Evolutionary conservation across 2,113 vertebrate genomes (phyloP).

Genomic region (Cygnus buccinator): DNA sequence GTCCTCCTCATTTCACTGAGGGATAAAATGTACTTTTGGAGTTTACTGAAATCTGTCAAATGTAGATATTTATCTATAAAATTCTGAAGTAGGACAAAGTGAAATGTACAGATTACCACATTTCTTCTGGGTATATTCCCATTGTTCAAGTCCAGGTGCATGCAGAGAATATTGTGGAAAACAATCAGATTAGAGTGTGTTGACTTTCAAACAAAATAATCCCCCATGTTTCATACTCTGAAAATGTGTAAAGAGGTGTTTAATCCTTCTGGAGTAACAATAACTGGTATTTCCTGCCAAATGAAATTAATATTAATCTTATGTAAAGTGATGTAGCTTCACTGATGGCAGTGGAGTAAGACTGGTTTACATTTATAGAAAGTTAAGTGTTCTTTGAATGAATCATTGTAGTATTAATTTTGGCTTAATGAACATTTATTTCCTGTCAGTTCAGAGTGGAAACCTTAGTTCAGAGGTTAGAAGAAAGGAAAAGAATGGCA

Average conservation of each 20-base stretch:
- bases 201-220: not conserved
- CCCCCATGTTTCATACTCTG: not conserved
- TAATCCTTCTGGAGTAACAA: not conserved
- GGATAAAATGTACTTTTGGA: not conserved
- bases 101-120: not conserved
- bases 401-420: not conserved
- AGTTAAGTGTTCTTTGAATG: not conserved
- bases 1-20: not conserved
- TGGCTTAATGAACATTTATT: not conserved
- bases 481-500: not conserved
- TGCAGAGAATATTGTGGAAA: not conserved
- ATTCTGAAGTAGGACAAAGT: not conserved
- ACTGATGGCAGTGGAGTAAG: not conserved
- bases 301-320: not conserved
- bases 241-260: not conserved
- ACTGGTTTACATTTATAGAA: not conserved
- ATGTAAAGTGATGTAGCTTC: not conserved
- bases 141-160: not conserved
- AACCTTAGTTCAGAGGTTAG: not conserved
- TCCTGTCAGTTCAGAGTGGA: not conserved
- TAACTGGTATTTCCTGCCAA: not conserved
- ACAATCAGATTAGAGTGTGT: not conserved
- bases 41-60: not conserved
- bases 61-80: not conserved
- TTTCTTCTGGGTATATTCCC: not conserved